Conservation (phyloP, 2,888 invertebrate species). For the Tuberolachnus salignus region DNA sequence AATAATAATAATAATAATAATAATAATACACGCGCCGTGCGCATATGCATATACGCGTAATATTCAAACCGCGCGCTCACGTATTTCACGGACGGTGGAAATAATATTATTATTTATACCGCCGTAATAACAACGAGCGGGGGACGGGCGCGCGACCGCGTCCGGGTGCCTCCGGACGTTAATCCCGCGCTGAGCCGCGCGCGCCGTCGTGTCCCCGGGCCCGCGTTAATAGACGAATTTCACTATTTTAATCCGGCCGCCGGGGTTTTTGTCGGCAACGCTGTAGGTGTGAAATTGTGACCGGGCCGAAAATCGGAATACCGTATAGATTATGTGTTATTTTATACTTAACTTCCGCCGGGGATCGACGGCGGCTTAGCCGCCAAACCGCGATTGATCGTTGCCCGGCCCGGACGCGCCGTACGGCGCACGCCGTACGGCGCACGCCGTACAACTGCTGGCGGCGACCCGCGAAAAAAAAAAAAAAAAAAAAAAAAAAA, state of each 20-base stretch:
- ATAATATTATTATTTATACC: no score
- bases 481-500: no score
- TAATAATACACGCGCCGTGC: no score
- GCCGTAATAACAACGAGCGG: no score
- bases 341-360: conserved; percentile 41
- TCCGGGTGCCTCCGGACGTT: background rate
- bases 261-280: background rate
- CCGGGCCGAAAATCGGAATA: conserved; percentile 40
- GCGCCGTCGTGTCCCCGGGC: background rate
- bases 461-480: no score
- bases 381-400: conserved; percentile 1
- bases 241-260: conserved; percentile 37
- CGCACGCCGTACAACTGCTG: no score
- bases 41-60: no score
- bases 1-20: no score
- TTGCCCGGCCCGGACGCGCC: background rate
- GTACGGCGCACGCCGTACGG: no score
- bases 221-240: conserved; percentile 49
- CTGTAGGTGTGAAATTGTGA: conserved; percentile 42
- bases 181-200: conserved; percentile 28
- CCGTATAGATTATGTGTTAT: conserved; percentile 26
- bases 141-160: no score
- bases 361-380: conserved; percentile 27
- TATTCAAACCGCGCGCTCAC: no score
- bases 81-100: no score